Evolutionary conservation across 2,113 vertebrate species (phyloP), one percentile per base, ranked within the genome.

Genomic region (Rhineura floridana): DNA sequence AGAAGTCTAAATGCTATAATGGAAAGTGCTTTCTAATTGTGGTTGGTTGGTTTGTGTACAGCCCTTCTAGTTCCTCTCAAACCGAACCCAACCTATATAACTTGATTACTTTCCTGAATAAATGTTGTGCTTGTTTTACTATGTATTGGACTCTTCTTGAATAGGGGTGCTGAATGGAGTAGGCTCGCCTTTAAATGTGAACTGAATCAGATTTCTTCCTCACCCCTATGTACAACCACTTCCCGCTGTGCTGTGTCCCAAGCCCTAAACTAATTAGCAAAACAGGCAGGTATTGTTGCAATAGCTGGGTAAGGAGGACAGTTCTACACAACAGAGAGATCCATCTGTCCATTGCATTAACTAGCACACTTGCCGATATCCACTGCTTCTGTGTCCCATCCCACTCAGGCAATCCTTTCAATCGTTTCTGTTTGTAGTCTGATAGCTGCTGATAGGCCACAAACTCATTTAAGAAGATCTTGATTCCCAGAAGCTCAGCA

Each of bases 401-500:
- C 84, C 96, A 93, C 91, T 98, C 96, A 2, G 97, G 96, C 1
- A 94, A 67, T 67, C 98, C 98, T 0, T 50, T 81, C n/a, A 98
- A 79, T 44, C 98, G 97, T 72, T 97, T 97, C 7, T 44, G 72
- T 94, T 98, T 98, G 91, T 98, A 96, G 0, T 4, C 13, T 1
- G 99, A 95, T 36, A 99, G 96, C 76, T 96, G 95, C 95, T 98
- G 73, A 77, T 98, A 99, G 0, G 99, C 99, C 92, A 99, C 97
- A 92, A 99, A 99, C 93, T 99, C 98, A 0, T 99, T 99, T 89
- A 99, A 96, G 94, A 99, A 98, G 86, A 99, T 95, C 95, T 99
- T 99, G 36, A 95, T 98, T 11, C 99, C 99, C 83, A 99, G 96
- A 62, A 99, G 95, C 89, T 99, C 97, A 0, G 98, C 99, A 65